phyloP scores from a whole-genome alignment of 2,888 invertebrate genomes.

The Beris chalybata region DNA sequence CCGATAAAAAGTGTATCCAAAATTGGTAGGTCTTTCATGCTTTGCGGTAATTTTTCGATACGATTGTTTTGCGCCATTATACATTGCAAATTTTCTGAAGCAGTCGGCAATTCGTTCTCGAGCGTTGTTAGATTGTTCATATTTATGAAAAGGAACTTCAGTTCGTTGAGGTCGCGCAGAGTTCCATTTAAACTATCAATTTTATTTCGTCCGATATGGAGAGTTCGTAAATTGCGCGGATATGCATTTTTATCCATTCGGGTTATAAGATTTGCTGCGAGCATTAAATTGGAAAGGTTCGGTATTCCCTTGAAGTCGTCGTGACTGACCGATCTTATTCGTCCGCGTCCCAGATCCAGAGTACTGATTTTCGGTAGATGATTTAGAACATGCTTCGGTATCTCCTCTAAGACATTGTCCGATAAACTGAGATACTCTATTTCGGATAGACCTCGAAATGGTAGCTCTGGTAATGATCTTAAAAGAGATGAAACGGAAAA shows the following conservation, averaged over 20 bases:
- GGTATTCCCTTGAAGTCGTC: constrained; percentile 75
- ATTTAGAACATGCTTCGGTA: constrained; percentile 75
- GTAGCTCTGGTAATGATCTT: constrained; percentile 73
- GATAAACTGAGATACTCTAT: constrained; percentile 78
- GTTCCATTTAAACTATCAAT: constrained; percentile 75
- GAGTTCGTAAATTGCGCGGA: constrained; percentile 67
- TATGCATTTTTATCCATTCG: constrained; percentile 72
- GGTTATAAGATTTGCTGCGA: constrained; percentile 75
- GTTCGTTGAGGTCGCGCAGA: constrained; percentile 68
- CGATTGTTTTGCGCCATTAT: constrained; percentile 76
- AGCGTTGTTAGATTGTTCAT: constrained; percentile 73
- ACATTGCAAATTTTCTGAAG: constrained; percentile 64
- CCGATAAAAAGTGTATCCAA: constrained; percentile 73
- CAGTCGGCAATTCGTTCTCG: constrained; percentile 74
- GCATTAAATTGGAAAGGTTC: constrained; percentile 68
- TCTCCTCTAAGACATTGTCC: constrained; percentile 73
- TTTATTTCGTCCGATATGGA: constrained; percentile 76
- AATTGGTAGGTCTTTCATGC: constrained; percentile 68
- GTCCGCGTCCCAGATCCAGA: constrained; percentile 80
- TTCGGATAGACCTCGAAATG: constrained; percentile 73
- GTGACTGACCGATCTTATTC: constrained; percentile 71
- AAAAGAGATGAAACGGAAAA: constrained; percentile 40
- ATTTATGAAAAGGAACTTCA: constrained; percentile 79
- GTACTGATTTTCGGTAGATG: constrained; percentile 77
- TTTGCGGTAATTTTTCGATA: constrained; percentile 69